Evolutionary conservation across 1,140 invertebrate species (phyloP).

Genomic region (Oscheius sp.): DNA sequence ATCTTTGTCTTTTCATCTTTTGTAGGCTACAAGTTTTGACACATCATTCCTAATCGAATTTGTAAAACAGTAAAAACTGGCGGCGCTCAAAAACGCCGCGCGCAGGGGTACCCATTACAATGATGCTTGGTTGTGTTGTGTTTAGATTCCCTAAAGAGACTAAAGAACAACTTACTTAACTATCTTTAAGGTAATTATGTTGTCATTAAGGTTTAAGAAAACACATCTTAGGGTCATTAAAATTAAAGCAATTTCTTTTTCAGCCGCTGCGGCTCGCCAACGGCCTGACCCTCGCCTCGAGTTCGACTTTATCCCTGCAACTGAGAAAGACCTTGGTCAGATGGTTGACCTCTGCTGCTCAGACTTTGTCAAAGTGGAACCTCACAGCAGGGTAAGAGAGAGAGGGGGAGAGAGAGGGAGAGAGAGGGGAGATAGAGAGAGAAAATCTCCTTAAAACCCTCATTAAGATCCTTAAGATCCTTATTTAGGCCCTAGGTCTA

Average conservation of each 20-base stretch:
- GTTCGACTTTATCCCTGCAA: not conserved
- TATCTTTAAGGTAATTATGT: no score
- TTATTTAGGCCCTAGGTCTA: slow-evolving; percentile 11
- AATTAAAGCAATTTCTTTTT: not conserved
- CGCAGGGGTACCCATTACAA: no score
- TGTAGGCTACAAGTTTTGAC: no score
- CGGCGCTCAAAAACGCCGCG: no score
- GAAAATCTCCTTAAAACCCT: no score
- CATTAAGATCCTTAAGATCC: no score
- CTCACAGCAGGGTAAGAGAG: not conserved
- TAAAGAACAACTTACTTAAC: no score
- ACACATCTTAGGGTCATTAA: not conserved
- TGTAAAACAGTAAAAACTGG: no score
- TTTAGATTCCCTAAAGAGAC: not conserved
- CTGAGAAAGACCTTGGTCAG: not conserved
- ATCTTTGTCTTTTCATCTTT: no score
- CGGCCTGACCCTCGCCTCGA: not conserved
- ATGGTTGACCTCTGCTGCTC: not conserved
- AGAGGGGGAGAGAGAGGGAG: not conserved
- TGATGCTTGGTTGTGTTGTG: not conserved
- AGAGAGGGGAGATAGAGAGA: no score
- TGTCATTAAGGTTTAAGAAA: not conserved
- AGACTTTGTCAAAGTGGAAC: slow-evolving; percentile 7
- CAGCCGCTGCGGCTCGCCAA: not conserved
- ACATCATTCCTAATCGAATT: no score